These are phyloP conservation scores for Lydus trimaculatus DNA, from an alignment of 2,888 invertebrate genomes.

Conservation along the genomic window DNA sequence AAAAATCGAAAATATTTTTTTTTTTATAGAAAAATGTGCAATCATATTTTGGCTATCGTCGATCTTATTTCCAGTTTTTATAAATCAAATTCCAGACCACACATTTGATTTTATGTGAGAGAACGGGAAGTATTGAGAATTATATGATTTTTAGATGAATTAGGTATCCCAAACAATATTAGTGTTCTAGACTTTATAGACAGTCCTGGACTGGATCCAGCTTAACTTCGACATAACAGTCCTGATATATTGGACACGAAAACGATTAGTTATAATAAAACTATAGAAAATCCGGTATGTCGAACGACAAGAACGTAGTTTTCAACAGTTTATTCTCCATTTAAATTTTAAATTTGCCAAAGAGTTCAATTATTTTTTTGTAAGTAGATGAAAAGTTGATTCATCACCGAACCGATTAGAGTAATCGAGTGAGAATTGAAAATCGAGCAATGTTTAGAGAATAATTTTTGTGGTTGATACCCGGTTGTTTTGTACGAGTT, in stretches of 20 bases:
- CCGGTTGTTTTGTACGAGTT: neutral
- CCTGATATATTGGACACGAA: neutral
- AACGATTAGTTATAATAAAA: neutral
- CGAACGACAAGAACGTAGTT: no score
- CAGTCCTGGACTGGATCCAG: neutral
- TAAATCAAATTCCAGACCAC: neutral
- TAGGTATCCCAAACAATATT: neutral
- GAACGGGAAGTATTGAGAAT: neutral
- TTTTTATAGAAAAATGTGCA: neutral
- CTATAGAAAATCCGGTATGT: neutral
- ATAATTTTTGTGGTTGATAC: neutral
- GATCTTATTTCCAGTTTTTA: neutral
- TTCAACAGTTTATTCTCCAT: no score
- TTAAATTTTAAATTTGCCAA: no score
- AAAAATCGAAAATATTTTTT: neutral
- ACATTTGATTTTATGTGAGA: neutral
- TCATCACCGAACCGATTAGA: neutral
- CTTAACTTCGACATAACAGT: neutral
- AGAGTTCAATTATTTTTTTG: no score
- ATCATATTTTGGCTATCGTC: neutral
- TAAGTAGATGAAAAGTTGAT: no score
- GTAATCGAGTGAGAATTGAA: neutral
- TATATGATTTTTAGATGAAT: neutral
- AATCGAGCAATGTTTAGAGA: neutral
- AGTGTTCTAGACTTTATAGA: neutral